Evolutionary conservation across 2,113 vertebrate species (phyloP), one percentile per base, ranked within the genome.

Genomic region (Sceloporus undulatus): DNA sequence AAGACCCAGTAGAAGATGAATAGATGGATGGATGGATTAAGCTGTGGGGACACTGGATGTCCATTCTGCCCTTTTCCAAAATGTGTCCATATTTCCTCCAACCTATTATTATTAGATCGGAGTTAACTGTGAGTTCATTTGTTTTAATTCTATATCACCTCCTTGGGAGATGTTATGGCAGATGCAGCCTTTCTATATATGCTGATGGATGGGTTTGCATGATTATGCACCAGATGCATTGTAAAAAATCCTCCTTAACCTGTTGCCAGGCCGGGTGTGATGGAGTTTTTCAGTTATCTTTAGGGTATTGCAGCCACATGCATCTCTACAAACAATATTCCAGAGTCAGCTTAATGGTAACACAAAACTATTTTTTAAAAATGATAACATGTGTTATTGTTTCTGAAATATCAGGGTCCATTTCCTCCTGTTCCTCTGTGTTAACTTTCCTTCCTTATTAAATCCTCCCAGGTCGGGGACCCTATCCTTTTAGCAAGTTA

Each of bases 401-500:
- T 25, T 6, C 34, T 19, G 4, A 76, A 29, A 10, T 59, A 1
- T 18, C 25, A 18, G n/a, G 27, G 21, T 34, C 38, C 23, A 9
- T 87, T 65, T 29, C 78, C 48, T 71, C 5, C 0, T 4, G 14
- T 38, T 89, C 56, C 56, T 52, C 18, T 86, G 52, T 68, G 79
- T 42, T 86, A 82, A 90, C 66, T 77, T 83, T 59, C 38, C 52
- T 78, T 29, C 21, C 29, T 29, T 59, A n/a, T 90, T 59, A 77
- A 82, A 74, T 71, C 74, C 66, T 82, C 76, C 59, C 66, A 59
- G 80, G 66, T 71, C 84, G 62, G 73, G 79, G 74, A 68, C 73
- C 84, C 65, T 11, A n/a, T 86, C 34, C 66, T 83, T 86, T 83
- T 54, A 86, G 85, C 27, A 3, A 70, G 73, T 70, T 90, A 14